A percentile compares a stretch with the other conserved stretches of the same genome.
Evolutionary conservation across 1,140 invertebrate genomes (phyloP).

Genomic region (Apolygus lucorum): DNA sequence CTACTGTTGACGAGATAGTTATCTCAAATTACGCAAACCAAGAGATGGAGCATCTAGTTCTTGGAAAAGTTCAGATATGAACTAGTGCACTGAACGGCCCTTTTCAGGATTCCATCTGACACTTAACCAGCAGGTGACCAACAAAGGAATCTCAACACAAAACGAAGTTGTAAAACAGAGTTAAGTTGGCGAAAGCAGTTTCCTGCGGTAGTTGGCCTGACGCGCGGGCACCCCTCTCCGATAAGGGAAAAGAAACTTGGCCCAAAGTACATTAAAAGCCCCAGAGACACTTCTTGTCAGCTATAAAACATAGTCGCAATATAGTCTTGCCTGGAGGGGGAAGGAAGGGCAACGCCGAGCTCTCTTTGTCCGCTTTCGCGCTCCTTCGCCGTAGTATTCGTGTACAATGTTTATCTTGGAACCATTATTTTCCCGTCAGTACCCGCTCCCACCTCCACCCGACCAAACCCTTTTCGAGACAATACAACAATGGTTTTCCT

Average conservation of each 20-base stretch:
- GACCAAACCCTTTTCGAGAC: background rate
- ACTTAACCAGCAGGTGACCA: constrained; percentile 5
- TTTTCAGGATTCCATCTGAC: no score
- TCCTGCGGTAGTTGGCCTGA: background rate
- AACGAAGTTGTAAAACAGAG: background rate
- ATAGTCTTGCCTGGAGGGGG: background rate
- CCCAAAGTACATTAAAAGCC: constrained; percentile 20
- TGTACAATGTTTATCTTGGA: constrained; percentile 26
- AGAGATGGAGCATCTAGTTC: no score
- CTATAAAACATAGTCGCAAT: constrained; percentile 23
- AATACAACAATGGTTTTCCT: constrained; percentile 28
- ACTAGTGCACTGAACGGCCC: no score
- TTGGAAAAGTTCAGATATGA: no score
- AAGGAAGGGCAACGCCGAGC: constrained; percentile 3
- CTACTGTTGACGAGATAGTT: no score
- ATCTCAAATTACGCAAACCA: no score
- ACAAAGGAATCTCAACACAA: background rate
- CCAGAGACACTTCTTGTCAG: constrained; percentile 18
- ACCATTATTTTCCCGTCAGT: constrained; percentile 26
- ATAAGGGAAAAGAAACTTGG: constrained; percentile 21
- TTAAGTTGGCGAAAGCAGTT: background rate
- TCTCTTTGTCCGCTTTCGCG: background rate
- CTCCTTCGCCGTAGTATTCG: constrained; percentile 13
- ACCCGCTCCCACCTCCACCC: background rate
- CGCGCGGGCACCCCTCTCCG: background rate